Evolutionary conservation across 2,113 vertebrate genomes (phyloP).

Genomic region (Colossoma macropomum): DNA sequence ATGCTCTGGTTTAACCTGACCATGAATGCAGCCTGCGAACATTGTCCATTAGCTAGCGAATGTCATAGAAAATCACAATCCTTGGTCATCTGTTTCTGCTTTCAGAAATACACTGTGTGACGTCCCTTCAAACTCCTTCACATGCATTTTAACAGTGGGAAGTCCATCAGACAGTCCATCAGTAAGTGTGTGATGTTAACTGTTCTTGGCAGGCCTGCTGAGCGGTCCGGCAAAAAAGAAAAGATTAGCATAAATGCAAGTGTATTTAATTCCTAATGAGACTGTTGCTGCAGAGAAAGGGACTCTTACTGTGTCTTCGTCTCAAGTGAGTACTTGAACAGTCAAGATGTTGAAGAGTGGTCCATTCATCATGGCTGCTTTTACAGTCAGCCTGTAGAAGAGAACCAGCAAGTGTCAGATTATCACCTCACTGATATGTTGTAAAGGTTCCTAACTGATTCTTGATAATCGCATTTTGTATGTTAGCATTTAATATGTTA

Average conservation of each 20-base stretch:
- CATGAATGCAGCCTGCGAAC: too few relatives aligned
- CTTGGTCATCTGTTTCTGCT: too few relatives aligned
- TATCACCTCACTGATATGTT: background rate
- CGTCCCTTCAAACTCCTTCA: background rate
- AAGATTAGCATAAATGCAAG: background rate
- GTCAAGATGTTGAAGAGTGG: background rate
- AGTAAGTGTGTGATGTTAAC: background rate
- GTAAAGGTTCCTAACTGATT: background rate
- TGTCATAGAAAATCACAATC: too few relatives aligned
- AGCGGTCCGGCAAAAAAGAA: background rate
- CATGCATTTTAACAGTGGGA: background rate
- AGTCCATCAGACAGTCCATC: background rate
- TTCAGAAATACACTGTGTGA: background rate
- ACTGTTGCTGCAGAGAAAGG: background rate
- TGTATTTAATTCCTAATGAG: background rate
- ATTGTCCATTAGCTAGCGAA: too few relatives aligned
- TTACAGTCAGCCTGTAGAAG: background rate
- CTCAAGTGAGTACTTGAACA: slow-evolving; percentile 1
- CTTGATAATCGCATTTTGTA: too few relatives aligned
- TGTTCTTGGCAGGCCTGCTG: background rate
- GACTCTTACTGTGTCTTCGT: background rate
- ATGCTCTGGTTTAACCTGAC: too few relatives aligned
- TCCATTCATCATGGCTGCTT: background rate
- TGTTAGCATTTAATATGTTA: too few relatives aligned
- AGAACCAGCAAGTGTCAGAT: background rate